Evolutionary conservation across 1,140 invertebrate genomes (phyloP).

Genomic region (Caenorhabditis tropicalis): DNA sequence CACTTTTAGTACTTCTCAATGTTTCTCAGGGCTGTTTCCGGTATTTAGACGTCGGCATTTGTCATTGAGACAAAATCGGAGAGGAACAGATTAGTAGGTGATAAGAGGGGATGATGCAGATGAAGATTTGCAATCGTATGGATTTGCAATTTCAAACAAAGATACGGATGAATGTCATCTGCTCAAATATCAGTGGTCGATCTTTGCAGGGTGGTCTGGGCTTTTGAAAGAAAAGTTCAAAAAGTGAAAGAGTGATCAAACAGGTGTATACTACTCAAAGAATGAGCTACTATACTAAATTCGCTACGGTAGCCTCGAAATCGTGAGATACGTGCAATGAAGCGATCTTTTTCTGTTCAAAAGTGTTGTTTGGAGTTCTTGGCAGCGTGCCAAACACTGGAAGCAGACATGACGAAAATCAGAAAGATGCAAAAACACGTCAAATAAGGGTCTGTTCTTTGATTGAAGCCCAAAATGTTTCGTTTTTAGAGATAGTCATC

Average conservation of each 20-base stretch:
- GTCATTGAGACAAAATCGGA: background rate
- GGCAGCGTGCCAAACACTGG: background rate
- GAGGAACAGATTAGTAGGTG: conserved; percentile 12
- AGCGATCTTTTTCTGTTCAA: background rate
- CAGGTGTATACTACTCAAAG: no score
- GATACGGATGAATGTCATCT: background rate
- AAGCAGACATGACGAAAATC: conserved; percentile 7
- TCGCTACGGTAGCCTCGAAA: background rate
- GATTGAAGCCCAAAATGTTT: background rate
- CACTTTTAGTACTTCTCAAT: background rate
- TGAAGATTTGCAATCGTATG: background rate
- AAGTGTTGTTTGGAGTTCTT: background rate
- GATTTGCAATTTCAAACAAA: background rate
- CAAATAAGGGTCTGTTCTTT: background rate
- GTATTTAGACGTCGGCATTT: conserved; percentile 3
- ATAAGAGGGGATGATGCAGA: background rate
- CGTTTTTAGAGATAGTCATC: background rate
- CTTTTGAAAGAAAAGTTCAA: background rate
- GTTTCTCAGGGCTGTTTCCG: background rate
- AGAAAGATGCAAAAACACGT: background rate
- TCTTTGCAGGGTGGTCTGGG: background rate
- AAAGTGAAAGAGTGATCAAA: no score
- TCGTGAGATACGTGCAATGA: background rate
- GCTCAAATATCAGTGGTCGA: background rate
- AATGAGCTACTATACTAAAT: background rate